These are phyloP conservation scores for Cactoblastis cactorum DNA, from an alignment of 2,888 invertebrate genomes.

Conservation along the genomic window DNA sequence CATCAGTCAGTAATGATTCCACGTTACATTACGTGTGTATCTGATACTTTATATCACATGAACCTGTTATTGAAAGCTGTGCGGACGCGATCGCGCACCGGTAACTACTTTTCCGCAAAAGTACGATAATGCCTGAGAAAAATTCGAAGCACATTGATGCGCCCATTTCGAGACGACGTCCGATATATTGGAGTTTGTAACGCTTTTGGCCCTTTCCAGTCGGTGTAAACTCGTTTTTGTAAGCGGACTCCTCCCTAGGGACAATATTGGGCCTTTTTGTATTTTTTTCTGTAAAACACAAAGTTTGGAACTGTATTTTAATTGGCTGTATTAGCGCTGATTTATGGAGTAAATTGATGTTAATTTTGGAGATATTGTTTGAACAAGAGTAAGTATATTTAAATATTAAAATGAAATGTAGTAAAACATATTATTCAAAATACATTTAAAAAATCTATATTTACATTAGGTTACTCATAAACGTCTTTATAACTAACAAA, in stretches of 20 bases:
- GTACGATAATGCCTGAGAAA: conserved; percentile 61
- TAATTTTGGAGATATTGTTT: neutral
- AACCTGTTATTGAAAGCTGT: conserved; percentile 45
- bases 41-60: conserved; percentile 30
- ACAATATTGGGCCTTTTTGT: neutral
- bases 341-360: neutral
- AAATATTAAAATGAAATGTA: no score
- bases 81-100: conserved; percentile 68
- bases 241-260: neutral
- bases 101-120: conserved; percentile 73
- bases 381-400: no score
- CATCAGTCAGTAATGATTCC: conserved; percentile 61
- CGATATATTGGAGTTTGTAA: conserved; percentile 35
- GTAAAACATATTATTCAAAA: no score
- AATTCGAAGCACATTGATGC: conserved; percentile 41
- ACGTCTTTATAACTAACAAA: no score
- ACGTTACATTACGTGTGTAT: conserved; percentile 39
- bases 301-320: neutral
- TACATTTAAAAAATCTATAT: no score
- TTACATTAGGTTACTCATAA: no score
- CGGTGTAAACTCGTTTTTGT: neutral
- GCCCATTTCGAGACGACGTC: conserved; percentile 37
- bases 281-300: neutral
- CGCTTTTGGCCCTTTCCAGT: conserved; percentile 2
- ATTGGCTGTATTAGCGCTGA: neutral